Base-by-base conservation (phyloP, 2,113 vertebrate species). In the Siniperca knerii region DNA sequence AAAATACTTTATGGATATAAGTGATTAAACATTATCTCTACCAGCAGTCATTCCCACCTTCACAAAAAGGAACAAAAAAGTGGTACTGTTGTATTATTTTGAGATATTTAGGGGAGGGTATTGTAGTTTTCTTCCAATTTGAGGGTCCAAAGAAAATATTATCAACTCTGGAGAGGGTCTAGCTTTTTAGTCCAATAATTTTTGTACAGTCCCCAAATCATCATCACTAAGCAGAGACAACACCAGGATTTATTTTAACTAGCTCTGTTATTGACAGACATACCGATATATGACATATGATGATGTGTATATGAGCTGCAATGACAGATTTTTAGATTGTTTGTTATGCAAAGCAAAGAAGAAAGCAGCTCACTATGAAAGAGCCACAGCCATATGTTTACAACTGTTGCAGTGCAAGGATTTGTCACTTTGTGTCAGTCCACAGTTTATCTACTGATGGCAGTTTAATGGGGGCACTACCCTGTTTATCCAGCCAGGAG, bases 391-490 rank as follows among this genome's bases (percentile, higher is more conserved):
- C 64, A 8, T 54, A 1, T 79, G 77, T 89, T 90, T 86, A 79
- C 73, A 81, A 55, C 52, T 61, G 72, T 21, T 60, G 23, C 50
- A 23, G 9, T 40, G 77, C 68, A 8, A 40, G 61, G 76, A 84
- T 82, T 78, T 73, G 76, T 83, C 73, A 33, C 58, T 94, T 87
- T 77, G 67, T 85, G 82, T 84, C 85, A 77, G 29, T 79, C 69
- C 73, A 83, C 84, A 86, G 87, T 89, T 92, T 84, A 91, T 81
- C 82, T 82, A 3, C 60, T 82, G 75, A 89, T 87, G 75, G 82
- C 57, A 25, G n/a, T 86, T 87, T 92, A 92, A 92, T 84, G 90
- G 84, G 82, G 83, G 65, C 85, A 83, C 73, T 72, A 75, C 50
- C 58, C 74, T 83, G 85, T 90, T 90, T 87, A 85, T 84, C 84